Conservation (phyloP, 2,888 invertebrate genomes). For the Chrysotoxum bicinctum region DNA sequence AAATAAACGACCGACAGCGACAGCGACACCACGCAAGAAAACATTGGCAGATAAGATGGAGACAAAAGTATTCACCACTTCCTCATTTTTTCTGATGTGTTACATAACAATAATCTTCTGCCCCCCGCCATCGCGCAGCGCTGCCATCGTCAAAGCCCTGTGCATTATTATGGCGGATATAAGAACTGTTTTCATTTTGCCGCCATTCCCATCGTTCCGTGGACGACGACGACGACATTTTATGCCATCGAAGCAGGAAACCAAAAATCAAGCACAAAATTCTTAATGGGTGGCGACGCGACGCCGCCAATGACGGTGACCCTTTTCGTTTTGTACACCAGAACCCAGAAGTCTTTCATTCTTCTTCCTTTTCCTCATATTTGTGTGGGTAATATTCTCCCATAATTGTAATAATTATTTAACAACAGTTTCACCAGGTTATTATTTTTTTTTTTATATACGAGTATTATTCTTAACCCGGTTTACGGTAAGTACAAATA, state of each 20-base stretch:
- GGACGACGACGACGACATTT: slow-evolving; percentile 2
- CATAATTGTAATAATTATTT: slow-evolving; percentile 62
- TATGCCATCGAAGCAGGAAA: slow-evolving; percentile 56
- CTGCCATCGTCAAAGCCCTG: slow-evolving; percentile 25
- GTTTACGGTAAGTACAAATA: slow-evolving; percentile 37
- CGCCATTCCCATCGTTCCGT: neutral
- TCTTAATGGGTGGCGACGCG: slow-evolving; percentile 62
- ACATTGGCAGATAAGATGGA: slow-evolving; percentile 52
- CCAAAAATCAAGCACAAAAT: slow-evolving; percentile 60
- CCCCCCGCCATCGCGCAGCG: no score
- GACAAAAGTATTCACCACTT: slow-evolving; percentile 39
- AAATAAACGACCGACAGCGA: slow-evolving; percentile 5
- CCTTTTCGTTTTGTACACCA: neutral
- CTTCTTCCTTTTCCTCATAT: slow-evolving; percentile 15
- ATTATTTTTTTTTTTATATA: slow-evolving; percentile 22
- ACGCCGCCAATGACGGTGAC: neutral
- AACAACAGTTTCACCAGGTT: slow-evolving; percentile 37
- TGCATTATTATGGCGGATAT: slow-evolving; percentile 28
- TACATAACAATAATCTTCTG: slow-evolving; percentile 18
- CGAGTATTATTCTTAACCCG: slow-evolving; percentile 38
- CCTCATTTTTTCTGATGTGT: slow-evolving; percentile 56
- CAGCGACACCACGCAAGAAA: slow-evolving; percentile 18
- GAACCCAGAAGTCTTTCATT: slow-evolving; percentile 6
- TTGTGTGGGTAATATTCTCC: slow-evolving; percentile 7
- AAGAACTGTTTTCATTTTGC: slow-evolving; percentile 9